Base-by-base conservation (phyloP, 2,113 vertebrate species). In the Tachysurus fulvidraco region DNA sequence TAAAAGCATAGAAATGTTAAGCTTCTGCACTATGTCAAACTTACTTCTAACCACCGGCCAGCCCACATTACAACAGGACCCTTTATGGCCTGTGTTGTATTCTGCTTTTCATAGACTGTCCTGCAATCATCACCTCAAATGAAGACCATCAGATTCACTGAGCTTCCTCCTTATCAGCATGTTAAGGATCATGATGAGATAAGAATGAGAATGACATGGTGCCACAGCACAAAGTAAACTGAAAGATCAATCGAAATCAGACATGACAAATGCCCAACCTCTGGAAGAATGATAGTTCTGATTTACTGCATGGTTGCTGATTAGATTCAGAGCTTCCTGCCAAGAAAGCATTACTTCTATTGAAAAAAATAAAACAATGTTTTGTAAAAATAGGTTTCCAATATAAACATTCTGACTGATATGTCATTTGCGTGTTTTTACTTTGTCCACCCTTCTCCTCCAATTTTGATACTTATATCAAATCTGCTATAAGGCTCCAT, bases 341-440 rank as follows among this genome's bases (percentile, higher is more conserved):
- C 19, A 30, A 78, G n/a, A 23, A 80, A 59, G 77, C 54, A 30
- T 59, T 57, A 92, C 71, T 89, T 76, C 90, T 90, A 64, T 84
- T 46, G 79, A 88, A 83, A 85, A 85, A 91, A 91, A 76, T 86
- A 91, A 92, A 93, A 92, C 93, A 89, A 85, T 81, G 85, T 88
- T 64, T 80, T 69, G 79, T 65, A 86, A 87, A 88, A 89, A 88
- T 91, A 93, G 83, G 91, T 90, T 92, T 93, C 91, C 90, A 88
- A 92, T 93, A 92, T 91, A 93, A 89, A 93, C 77, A 91, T 87
- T 92, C 91, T 93, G 91, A 88, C 87, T 85, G 86, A 85, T 87
- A 88, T 86, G 90, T 87, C 73, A 91, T 86, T 82, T 88, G 82
- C 65, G 88, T 89, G 74, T 89, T 78, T 64, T 84, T 73, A 57